A percentile compares a stretch with the other conserved stretches of the same genome.
phyloP scores from a whole-genome alignment of 2,888 invertebrate species.

The Microplitis manilae region DNA sequence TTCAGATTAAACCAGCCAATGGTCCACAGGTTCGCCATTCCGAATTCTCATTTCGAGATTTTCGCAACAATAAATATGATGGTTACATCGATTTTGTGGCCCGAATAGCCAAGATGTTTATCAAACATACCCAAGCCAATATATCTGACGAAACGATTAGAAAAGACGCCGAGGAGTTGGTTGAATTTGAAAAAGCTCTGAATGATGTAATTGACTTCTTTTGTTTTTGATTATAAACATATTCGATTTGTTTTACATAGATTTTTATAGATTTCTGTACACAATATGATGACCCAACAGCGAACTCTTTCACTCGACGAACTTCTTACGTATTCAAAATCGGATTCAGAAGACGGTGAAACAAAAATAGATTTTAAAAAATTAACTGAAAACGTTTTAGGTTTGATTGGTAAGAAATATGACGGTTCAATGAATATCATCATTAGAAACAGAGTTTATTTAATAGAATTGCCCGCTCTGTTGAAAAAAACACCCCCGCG shows the following conservation, averaged over 20 bases:
- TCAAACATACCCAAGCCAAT: constrained; percentile 45
- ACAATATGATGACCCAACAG: background rate
- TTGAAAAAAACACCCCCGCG: constrained; percentile 41
- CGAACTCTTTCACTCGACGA: background rate
- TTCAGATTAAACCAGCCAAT: constrained; percentile 27
- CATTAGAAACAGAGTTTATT: background rate
- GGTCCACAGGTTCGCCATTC: constrained; percentile 34
- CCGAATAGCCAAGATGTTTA: constrained; percentile 45
- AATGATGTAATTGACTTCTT: no score
- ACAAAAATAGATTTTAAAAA: background rate
- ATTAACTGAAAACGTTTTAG: background rate
- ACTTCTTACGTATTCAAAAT: background rate
- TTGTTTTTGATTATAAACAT: constrained; percentile 23
- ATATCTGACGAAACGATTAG: constrained; percentile 46
- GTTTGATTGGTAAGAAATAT: background rate
- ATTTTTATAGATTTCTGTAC: constrained; percentile 17
- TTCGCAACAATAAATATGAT: constrained; percentile 41
- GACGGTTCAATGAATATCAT: background rate
- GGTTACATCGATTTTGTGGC: constrained; percentile 41
- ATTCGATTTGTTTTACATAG: constrained; percentile 38
- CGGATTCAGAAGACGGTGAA: background rate
- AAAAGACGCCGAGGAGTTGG: constrained; percentile 51
- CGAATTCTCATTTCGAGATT: constrained; percentile 38
- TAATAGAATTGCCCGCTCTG: constrained; percentile 29
- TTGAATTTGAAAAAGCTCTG: constrained; percentile 51